A percentile compares a stretch with the other conserved stretches of the same genome.
Evolutionary conservation across 2,888 invertebrate species (phyloP).

Genomic region (Pocota personata): DNA sequence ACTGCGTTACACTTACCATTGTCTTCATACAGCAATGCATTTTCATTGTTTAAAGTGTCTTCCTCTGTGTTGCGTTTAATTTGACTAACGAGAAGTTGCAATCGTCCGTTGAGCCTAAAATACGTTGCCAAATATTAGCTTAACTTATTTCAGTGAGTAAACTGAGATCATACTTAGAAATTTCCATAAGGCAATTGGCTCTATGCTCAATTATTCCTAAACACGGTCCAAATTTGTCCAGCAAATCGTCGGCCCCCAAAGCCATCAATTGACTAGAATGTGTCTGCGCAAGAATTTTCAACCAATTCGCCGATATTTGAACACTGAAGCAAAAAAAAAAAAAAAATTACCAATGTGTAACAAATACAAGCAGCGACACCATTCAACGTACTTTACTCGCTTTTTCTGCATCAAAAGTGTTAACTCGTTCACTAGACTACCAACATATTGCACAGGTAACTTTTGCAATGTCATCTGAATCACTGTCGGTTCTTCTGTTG

Average conservation of each 20-base stretch:
- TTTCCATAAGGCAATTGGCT: constrained; percentile 79
- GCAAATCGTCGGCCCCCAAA: constrained; percentile 79
- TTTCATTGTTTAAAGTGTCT: constrained; percentile 78
- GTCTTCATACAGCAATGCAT: constrained; percentile 80
- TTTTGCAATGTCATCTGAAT: constrained; percentile 89
- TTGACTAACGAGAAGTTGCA: constrained; percentile 81
- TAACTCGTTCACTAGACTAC: constrained; percentile 89
- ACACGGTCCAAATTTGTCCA: constrained; percentile 80
- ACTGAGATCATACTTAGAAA: constrained; percentile 78
- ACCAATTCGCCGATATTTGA: constrained; percentile 79
- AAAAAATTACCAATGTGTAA: background rate
- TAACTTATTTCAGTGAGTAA: background rate
- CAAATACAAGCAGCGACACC: background rate
- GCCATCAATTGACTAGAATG: constrained; percentile 82
- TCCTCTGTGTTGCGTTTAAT: constrained; percentile 80
- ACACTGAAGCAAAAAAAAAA: constrained; percentile 76
- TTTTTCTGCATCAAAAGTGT: constrained; percentile 87
- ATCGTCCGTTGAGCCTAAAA: constrained; percentile 80
- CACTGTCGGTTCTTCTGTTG: constrained; percentile 86
- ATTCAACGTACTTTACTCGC: constrained; percentile 75
- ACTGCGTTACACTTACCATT: constrained; percentile 77
- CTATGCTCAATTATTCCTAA: constrained; percentile 82
- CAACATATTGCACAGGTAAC: constrained; percentile 90
- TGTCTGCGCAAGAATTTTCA: constrained; percentile 78
- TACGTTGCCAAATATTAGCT: background rate